These are phyloP conservation scores for Smittia aterrima DNA, from an alignment of 2,888 invertebrate species.

Conservation along the genomic window DNA sequence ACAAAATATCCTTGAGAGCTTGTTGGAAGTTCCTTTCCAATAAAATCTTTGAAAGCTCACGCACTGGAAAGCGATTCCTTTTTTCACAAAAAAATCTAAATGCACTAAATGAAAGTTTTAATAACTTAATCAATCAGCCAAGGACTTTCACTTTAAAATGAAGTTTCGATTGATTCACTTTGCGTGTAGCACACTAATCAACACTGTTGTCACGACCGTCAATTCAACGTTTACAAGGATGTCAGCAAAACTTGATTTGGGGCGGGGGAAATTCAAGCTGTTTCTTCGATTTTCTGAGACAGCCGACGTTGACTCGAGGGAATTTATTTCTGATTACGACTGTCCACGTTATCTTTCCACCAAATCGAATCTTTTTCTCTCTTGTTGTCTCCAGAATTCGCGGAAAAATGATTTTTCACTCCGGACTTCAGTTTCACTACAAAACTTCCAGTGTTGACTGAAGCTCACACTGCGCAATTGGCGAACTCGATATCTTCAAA, in stretches of 20 bases:
- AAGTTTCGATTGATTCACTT: not conserved
- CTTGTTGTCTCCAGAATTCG: too few species aligned
- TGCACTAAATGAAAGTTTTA: not conserved
- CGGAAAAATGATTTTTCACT: too few species aligned
- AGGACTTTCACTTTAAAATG: not conserved
- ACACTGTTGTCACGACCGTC: not conserved
- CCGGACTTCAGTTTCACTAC: too few species aligned
- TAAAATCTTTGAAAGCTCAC: constrained; percentile 19
- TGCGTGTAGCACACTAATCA: not conserved
- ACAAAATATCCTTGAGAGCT: constrained; percentile 29
- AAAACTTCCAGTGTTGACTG: too few species aligned
- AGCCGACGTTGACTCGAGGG: too few species aligned
- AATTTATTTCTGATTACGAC: too few species aligned
- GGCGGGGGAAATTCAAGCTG: not conserved
- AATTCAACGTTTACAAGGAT: not conserved
- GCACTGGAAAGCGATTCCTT: constrained; percentile 33
- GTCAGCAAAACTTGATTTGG: not conserved
- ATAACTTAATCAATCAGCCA: not conserved
- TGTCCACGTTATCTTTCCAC: too few species aligned
- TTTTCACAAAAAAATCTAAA: not conserved
- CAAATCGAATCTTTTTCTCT: too few species aligned
- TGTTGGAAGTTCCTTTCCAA: constrained; percentile 25
- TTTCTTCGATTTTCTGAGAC: too few species aligned
- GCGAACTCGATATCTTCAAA: too few species aligned
- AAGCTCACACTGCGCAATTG: too few species aligned